Percentiles rank a stretch among this genome's conserved stretches.
Conservation (phyloP, 2,113 vertebrate species). For the Colistium nudipinnis region DNA sequence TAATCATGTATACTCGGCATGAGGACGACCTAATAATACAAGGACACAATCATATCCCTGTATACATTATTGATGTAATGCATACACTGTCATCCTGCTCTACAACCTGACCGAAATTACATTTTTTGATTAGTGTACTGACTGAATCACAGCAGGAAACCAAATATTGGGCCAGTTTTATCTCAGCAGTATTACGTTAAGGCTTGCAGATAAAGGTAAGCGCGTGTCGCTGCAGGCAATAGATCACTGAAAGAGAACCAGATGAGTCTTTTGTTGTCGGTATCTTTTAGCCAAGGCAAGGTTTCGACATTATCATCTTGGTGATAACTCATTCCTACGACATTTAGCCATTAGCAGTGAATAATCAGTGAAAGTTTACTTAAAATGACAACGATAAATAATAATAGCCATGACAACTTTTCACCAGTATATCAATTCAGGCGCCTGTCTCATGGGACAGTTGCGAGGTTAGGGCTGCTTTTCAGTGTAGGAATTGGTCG, state of each 20-base stretch:
- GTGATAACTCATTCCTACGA: not conserved
- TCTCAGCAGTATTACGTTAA: not conserved
- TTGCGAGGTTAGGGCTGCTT: not conserved
- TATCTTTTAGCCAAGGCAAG: not conserved
- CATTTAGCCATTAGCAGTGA: not conserved
- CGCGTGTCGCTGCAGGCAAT: not conserved
- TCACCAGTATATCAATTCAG: not conserved
- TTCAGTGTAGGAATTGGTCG: no score
- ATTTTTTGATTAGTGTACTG: conserved; percentile 25
- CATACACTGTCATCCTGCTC: conserved; percentile 3
- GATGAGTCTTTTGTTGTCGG: not conserved
- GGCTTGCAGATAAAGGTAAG: not conserved
- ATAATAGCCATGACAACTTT: not conserved
- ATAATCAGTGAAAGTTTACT: conserved; percentile 8
- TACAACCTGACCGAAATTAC: conserved; percentile 29
- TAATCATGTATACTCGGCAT: conserved; percentile 54
- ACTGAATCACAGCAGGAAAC: conserved; percentile 33
- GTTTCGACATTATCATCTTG: not conserved
- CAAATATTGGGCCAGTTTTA: conserved; percentile 3
- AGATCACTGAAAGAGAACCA: no score
- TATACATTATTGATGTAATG: conserved; percentile 62
- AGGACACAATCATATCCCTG: conserved; percentile 40
- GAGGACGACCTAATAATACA: conserved; percentile 56
- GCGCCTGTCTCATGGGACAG: not conserved
- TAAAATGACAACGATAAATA: not conserved